phyloP scores from a whole-genome alignment of 2,113 vertebrate species.

The Pygoscelis antarcticus region DNA sequence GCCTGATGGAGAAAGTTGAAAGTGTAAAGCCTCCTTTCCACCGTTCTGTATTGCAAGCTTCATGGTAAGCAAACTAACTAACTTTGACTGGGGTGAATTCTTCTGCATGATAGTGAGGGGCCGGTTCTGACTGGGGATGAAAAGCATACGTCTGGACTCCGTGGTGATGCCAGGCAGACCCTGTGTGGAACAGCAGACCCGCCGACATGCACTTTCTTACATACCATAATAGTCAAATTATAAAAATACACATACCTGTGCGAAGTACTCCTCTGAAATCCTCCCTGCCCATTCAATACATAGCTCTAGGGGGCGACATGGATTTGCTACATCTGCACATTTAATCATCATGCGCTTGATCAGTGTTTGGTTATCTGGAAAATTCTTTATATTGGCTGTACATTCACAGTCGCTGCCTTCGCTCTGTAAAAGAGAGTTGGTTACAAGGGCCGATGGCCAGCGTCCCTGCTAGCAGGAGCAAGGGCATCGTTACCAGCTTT shows the following conservation, averaged over 20 bases:
- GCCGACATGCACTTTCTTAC: accelerated
- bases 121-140: not conserved
- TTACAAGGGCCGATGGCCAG: not conserved
- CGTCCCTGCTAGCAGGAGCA: not conserved
- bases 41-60: not conserved
- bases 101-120: not conserved
- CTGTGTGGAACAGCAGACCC: not conserved
- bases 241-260: constrained; percentile 80
- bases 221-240: not conserved
- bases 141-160: accelerated
- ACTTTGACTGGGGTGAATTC: not conserved
- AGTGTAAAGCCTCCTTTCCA: not conserved
- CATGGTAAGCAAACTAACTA: not conserved
- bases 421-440: constrained; percentile 72
- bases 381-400: constrained; percentile 81
- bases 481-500: not conserved
- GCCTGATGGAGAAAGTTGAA: not conserved
- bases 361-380: constrained; percentile 90
- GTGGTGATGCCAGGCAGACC: not conserved
- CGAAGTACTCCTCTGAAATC: constrained; percentile 96
- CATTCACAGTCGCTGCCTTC: constrained; percentile 83
- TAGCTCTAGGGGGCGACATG: constrained; percentile 90
- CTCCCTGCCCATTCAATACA: constrained; percentile 96
- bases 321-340: constrained; percentile 94
- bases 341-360: constrained; percentile 98